A percentile compares a stretch with the other conserved stretches of the same genome.
phyloP scores from a whole-genome alignment of 2,797 vertebrate species.

The Simalia tracyae region DNA sequence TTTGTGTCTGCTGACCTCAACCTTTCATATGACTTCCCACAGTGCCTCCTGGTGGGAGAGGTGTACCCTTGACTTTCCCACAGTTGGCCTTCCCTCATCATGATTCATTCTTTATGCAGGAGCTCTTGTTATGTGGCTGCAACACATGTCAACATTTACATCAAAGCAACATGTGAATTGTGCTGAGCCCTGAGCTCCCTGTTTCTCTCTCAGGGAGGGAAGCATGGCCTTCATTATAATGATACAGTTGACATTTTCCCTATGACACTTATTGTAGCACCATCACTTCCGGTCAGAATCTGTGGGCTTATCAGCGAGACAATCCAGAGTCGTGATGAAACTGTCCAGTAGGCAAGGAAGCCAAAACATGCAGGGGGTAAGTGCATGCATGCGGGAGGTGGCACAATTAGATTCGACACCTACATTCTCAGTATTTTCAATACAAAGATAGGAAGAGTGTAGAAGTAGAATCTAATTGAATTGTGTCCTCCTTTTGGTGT shows the following conservation, averaged over 20 bases:
- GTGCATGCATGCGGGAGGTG: accelerated
- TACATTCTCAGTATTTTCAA: constrained; percentile 10
- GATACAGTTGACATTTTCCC: constrained; percentile 72
- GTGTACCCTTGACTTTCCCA: constrained; percentile 1
- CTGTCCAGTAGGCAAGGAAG: constrained; percentile 53
- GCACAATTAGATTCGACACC: background rate
- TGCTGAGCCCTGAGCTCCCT: constrained; percentile 63
- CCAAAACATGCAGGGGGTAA: constrained; percentile 11
- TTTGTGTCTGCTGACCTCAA: constrained; percentile 32
- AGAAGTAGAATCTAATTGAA: constrained; percentile 13
- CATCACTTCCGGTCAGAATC: constrained; percentile 68
- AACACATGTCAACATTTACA: constrained; percentile 58
- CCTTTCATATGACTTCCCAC: constrained; percentile 15
- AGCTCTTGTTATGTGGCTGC: constrained; percentile 54
- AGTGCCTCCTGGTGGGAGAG: constrained; percentile 11
- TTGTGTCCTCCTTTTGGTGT: background rate
- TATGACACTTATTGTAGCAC: constrained; percentile 69
- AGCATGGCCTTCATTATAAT: constrained; percentile 73
- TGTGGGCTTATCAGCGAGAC: constrained; percentile 63
- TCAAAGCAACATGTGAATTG: constrained; percentile 68
- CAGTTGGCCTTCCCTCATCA: constrained; percentile 23
- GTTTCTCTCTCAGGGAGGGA: constrained; percentile 50
- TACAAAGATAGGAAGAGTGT: constrained; percentile 28
- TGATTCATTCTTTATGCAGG: constrained; percentile 7
- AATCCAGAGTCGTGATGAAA: constrained; percentile 70